Conservation (phyloP, 2,888 invertebrate species). For the Rhaphigaster nebulosa region DNA sequence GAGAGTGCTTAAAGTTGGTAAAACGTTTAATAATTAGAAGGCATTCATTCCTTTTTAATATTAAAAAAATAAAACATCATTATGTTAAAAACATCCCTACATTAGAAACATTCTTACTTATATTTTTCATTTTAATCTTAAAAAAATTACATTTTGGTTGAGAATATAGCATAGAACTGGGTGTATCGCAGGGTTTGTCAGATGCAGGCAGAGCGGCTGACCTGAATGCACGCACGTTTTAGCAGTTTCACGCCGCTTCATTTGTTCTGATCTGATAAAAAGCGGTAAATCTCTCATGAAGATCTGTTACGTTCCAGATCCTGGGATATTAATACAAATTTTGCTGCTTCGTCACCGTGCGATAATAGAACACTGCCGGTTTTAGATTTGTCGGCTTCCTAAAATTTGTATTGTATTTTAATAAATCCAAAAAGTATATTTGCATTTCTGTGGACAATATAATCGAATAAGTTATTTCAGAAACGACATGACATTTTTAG, state of each 20-base stretch:
- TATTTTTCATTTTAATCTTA: neutral
- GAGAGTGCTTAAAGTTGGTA: too few relatives aligned
- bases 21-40: too few relatives aligned
- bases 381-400: neutral
- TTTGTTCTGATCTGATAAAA: slow-evolving; percentile 7
- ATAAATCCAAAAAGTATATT: too few relatives aligned
- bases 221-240: slow-evolving; percentile 8
- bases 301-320: neutral
- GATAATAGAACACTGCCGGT: too few relatives aligned
- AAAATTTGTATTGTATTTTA: too few relatives aligned
- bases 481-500: too few relatives aligned
- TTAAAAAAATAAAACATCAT: too few relatives aligned
- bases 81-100: too few relatives aligned
- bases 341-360: neutral
- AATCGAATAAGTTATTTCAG: too few relatives aligned
- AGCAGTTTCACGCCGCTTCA: neutral
- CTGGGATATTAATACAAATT: neutral
- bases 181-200: neutral
- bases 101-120: neutral
- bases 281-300: neutral
- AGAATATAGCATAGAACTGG: neutral
- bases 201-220: neutral
- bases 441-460: too few relatives aligned
- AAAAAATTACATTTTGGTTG: neutral
- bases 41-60: too few relatives aligned